A percentile compares a stretch with the other conserved stretches of the same genome.
phyloP scores from a whole-genome alignment of 2,888 invertebrate genomes.

The Schizaphis graminum region DNA sequence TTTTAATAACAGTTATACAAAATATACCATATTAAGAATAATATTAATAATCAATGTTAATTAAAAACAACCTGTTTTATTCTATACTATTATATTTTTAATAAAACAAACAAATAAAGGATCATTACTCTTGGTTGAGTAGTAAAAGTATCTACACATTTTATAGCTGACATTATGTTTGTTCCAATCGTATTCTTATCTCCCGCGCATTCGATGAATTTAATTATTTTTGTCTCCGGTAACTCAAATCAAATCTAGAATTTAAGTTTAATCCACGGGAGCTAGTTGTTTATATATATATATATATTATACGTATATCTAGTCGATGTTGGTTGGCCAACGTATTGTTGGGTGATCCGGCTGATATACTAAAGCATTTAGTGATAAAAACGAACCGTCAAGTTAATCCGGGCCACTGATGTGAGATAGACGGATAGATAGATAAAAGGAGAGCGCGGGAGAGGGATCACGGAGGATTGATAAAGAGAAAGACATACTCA shows the following conservation, averaged over 20 bases:
- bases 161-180: background rate
- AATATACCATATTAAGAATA: background rate
- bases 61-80: background rate
- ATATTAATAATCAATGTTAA: background rate
- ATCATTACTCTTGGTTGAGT: background rate
- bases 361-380: background rate
- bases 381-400: slow-evolving; percentile 26
- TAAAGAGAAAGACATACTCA: slow-evolving; percentile 33
- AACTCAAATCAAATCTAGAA: background rate
- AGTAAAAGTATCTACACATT: background rate
- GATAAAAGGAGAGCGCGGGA: background rate
- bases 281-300: background rate
- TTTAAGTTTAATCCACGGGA: background rate
- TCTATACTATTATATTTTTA: background rate
- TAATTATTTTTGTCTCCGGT: background rate
- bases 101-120: background rate
- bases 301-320: background rate
- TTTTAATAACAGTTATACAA: background rate
- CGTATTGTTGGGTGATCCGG: background rate
- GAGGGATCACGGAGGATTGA: background rate
- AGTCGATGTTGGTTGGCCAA: background rate
- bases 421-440: background rate
- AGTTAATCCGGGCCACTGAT: background rate
- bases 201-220: background rate
- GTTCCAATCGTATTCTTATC: background rate